Base-by-base conservation (phyloP, 1,140 invertebrate genomes). In the Caenorhabditis inopinata region DNA sequence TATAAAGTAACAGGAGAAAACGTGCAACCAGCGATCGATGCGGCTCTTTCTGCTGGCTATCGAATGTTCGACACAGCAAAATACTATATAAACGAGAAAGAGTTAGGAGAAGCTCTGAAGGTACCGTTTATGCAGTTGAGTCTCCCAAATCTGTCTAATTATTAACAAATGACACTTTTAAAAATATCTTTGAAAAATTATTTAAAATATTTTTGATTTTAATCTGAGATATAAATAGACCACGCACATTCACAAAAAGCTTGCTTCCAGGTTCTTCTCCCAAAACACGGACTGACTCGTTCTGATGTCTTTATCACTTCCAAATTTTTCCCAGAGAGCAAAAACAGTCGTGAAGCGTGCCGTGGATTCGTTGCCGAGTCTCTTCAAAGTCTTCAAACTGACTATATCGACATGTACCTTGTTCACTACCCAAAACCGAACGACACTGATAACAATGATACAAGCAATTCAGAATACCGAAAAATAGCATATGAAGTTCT, bases 371-470 rank as follows among this genome's bases (percentile, higher is more conserved):
- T 84, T 16, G 78, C 68, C 1, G 83, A 84, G n/a, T 84, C 83
- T 12, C 38, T 84, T 25, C 25, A 78, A 48, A 45, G 48, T 51
- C 79, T 84, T 23, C 21, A 77, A 27, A 84, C 83, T 16, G 27
- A 58, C 58, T 83, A 83, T 27, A 49, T 83, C 48, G 83, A 83
- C 46, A 35, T 83, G 78, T 78, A 81, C 21, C 62, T 83, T 7
- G 48, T 83, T 21, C 86, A 87, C 79, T 87, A 87, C 25, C 86
- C 86, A 25, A 87, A 87, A 62, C 49, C 84, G 1, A 75, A 83
- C 38, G 51, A 46, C 12, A 18, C 48, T 16, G 48, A n/a, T 0
- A 74, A 84, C 38, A 74, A 87, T 18, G 84, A 88, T 68, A 45
- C 68, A 2, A 29, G 75, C 11, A 87, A 87, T 74, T 29, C 46